Evolutionary conservation across 2,113 vertebrate genomes (phyloP).

Genomic region (mouse (Mus musculus)): DNA sequence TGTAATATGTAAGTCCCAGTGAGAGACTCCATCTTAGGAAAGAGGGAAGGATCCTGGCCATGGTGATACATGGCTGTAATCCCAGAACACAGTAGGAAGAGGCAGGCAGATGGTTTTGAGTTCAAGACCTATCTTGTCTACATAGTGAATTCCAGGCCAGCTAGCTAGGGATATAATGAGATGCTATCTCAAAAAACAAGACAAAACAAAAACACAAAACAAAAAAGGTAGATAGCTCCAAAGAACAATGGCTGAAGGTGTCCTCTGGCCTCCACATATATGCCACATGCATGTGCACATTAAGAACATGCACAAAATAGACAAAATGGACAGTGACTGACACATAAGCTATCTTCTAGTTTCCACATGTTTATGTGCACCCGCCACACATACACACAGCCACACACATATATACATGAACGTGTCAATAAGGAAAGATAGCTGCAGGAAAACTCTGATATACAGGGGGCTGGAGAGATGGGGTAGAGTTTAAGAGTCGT

Average conservation of each 20-base stretch:
- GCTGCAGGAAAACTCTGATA: background rate
- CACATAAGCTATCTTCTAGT: background rate
- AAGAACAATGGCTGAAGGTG: background rate
- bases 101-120: background rate
- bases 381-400: background rate
- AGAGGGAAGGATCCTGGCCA: background rate
- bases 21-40: background rate
- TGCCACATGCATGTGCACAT: background rate
- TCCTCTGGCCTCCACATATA: background rate
- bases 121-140: background rate
- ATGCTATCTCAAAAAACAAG: background rate
- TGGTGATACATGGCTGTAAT: background rate
- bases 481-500: too few relatives aligned
- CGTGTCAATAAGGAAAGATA: background rate
- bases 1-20: too few relatives aligned
- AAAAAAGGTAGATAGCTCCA: background rate
- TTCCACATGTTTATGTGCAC: background rate
- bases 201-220: too few relatives aligned
- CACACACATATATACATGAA: background rate
- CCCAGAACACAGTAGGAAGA: background rate
- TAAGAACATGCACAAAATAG: background rate
- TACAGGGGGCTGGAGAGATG: background rate
- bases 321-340: background rate
- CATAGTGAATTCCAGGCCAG: background rate
- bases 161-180: background rate